Evolutionary conservation across 2,797 vertebrate species (phyloP), one percentile per base, ranked within the genome.

Genomic region (Pantherophis vulpinus): DNA sequence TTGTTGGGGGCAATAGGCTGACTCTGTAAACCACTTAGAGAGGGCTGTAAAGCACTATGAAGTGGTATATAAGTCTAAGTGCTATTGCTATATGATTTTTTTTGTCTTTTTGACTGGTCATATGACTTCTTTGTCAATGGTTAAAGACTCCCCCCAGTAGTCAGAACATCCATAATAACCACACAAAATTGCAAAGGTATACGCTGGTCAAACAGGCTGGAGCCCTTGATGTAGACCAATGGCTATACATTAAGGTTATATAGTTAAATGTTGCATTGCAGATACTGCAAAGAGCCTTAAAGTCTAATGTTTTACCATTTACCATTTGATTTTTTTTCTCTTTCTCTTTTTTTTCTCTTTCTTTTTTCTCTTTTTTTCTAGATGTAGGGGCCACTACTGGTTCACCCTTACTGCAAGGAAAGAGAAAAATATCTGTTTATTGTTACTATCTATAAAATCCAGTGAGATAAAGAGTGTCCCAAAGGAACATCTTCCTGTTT

Each of bases 381-480:
- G 59, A n/a, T 92, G 56, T 95, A 94, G 13, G 13, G 89, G 83
- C 93, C 94, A 42, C 92, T 94, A 95, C 55, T 29, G 32, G 6
- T 29, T 94, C 70, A 94, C 87, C 29, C 94, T 91, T 95, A 79
- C 94, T 95, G 94, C 66, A 18, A 94, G 63, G 2, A 51, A 56
- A 51, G 13, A 20, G 5, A 14, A 90, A 95, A 95, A 95, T 58
- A 92, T 10, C 56, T 66, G 83, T 32, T 94, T 94, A 95, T 96
- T 95, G 95, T 95, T 96, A 95, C 66, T 89, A 54, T 59, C 66
- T 95, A 9, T 95, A 90, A 94, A 95, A 25, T 95, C 55, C 55
- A 93, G 0, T 47, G 25, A 94, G 60, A 92, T 96, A 58, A 86
- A 91, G 56, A 92, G 87, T 86, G 51, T 95, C 88, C 91, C 95